Conservation (phyloP, 1,140 invertebrate species). For the Augochlora pura region DNA sequence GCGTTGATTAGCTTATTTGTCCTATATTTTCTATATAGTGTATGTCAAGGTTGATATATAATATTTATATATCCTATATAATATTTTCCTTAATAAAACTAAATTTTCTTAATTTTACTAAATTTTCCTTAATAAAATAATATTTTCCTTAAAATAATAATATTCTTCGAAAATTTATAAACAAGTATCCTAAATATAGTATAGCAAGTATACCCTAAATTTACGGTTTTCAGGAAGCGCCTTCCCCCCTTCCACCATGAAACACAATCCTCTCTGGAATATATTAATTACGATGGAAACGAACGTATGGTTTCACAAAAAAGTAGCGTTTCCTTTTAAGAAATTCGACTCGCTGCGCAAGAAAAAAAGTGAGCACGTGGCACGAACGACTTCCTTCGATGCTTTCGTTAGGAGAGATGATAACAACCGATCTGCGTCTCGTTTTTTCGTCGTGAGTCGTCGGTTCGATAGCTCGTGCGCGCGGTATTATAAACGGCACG, state of each 20-base stretch:
- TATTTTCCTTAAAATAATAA: no score
- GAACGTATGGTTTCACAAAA: slow-evolving; percentile 22
- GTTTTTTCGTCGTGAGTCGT: slow-evolving; percentile 9
- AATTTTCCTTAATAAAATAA: no score
- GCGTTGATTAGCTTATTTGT: no score
- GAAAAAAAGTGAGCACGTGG: background rate
- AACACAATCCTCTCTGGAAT: background rate
- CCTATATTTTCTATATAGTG: no score
- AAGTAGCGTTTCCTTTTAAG: slow-evolving; percentile 10
- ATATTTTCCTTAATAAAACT: no score
- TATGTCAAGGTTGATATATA: no score
- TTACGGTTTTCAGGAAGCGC: background rate
- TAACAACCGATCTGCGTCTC: slow-evolving; percentile 15
- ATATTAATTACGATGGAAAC: slow-evolving; percentile 13
- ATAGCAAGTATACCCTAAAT: no score
- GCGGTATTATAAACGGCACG: slow-evolving; percentile 20
- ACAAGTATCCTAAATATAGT: no score
- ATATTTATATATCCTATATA: no score
- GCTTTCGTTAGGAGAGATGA: background rate
- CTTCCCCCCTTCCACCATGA: background rate
- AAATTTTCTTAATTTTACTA: no score
- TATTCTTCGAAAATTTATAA: no score
- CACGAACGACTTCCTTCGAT: slow-evolving; percentile 4
- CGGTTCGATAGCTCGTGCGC: slow-evolving; percentile 8
- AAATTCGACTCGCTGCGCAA: background rate